Evolutionary conservation across 1,140 invertebrate genomes (phyloP), one percentile per base, ranked within the genome.

Genomic region (Brachionus koreanus): DNA sequence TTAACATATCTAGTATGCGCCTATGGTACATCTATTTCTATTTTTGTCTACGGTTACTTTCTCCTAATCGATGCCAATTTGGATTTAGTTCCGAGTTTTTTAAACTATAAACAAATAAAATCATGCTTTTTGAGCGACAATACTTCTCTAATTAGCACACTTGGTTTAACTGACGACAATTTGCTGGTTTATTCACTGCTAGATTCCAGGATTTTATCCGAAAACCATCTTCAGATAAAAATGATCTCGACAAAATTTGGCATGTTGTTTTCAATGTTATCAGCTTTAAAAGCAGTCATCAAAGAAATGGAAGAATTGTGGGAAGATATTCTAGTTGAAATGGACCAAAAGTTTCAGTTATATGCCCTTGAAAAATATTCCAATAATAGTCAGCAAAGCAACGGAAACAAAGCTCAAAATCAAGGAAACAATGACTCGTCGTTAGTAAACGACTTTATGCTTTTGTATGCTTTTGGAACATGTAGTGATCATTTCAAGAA

Each of bases 281-380:
- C 35, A 3, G 83, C 84, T 76, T 65, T 84, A 33, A 49, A 86
- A 67, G 75, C 84, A 13, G 87, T 86, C n/a, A 86, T 89, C 9
- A 85, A 86, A 65, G 93, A 93, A n/a, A 93, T 97, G 85, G 93
- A 91, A 61, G 95, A 97, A 89, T 93, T 94, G 0, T 97, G 95
- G 94, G 95, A 97, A 89, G 95, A 94, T 83, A 95, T 97, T 85
- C 89, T 97, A 13, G 86, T 96, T 25, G 95, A 97, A 90, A 94
- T 98, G 91, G 95, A 98, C 87, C 92, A 93, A 61, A 97, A 97
- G 89, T 90, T 98, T 82, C 92, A 93, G 7, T 92, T 93, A 83
- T 97, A 96, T 91, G 94, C 94, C 35, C 92, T 92, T 84, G 91
- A 92, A 82, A 89, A 89, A 83, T 84, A 86, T 83, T 85, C 91